Evolutionary conservation across 1,140 invertebrate species (phyloP).

Genomic region (Bicyclus anynana): DNA sequence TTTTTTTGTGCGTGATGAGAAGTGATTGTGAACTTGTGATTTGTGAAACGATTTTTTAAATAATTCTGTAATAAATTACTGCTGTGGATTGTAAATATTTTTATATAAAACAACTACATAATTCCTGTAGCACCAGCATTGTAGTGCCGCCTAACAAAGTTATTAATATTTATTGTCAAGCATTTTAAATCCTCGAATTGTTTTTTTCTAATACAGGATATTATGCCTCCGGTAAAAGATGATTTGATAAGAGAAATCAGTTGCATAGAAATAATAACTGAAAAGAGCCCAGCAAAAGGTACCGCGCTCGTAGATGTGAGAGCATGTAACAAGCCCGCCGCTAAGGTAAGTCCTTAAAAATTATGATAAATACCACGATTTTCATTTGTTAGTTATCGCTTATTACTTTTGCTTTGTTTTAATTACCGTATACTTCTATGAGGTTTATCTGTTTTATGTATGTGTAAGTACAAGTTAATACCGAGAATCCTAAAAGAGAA

Average conservation of each 20-base stretch:
- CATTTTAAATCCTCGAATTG: neutral
- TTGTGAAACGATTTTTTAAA: slow-evolving; percentile 7
- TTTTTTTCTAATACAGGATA: slow-evolving; percentile 38
- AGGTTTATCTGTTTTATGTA: neutral
- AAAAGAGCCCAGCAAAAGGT: slow-evolving; percentile 69
- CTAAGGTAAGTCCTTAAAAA: slow-evolving; percentile 58
- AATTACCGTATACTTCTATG: neutral
- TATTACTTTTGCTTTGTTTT: neutral
- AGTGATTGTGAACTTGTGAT: slow-evolving; percentile 9
- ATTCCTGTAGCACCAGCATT: neutral
- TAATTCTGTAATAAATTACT: too few relatives aligned
- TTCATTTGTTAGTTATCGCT: neutral
- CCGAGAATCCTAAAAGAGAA: neutral
- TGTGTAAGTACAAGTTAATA: neutral
- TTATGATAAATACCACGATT: neutral
- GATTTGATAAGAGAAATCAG: slow-evolving; percentile 70
- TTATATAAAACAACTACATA: too few relatives aligned
- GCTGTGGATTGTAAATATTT: too few relatives aligned
- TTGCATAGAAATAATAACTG: slow-evolving; percentile 69
- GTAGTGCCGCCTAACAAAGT: neutral
- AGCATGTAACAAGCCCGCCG: slow-evolving; percentile 73
- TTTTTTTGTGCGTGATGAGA: slow-evolving; percentile 25
- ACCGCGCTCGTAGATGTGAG: slow-evolving; percentile 71
- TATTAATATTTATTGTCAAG: neutral
- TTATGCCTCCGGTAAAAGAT: slow-evolving; percentile 76